A percentile compares a stretch with the other conserved stretches of the same genome.
Evolutionary conservation across 2,888 invertebrate genomes (phyloP).

Genomic region (Acrocyrtus sp.): DNA sequence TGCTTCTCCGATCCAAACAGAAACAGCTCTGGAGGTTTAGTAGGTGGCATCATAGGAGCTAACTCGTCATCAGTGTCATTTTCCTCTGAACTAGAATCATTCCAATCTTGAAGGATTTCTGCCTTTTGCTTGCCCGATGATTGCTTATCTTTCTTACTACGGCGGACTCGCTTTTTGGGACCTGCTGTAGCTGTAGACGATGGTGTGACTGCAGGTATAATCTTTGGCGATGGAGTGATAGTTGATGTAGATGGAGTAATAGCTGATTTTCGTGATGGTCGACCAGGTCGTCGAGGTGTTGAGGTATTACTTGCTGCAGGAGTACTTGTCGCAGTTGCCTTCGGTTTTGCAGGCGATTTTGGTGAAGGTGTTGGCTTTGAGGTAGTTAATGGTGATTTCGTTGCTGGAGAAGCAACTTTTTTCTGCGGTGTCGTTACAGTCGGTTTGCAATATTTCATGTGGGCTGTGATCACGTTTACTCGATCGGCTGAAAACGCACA

Average conservation of each 20-base stretch:
- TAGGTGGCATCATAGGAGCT: slow-evolving; percentile 13
- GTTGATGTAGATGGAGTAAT: too few species aligned
- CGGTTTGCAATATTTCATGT: slow-evolving; percentile 18
- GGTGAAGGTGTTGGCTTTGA: slow-evolving; percentile 4
- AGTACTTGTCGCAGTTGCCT: neutral
- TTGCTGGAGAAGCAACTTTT: neutral
- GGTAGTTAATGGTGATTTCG: neutral
- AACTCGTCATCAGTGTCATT: slow-evolving; percentile 23
- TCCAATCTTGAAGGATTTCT: slow-evolving; percentile 30
- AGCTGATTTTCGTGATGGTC: too few species aligned
- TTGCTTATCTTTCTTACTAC: slow-evolving; percentile 13
- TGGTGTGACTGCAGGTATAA: neutral
- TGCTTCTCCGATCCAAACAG: slow-evolving; percentile 28
- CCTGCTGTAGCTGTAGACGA: neutral
- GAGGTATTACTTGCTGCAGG: neutral
- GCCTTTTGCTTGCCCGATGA: slow-evolving; percentile 17
- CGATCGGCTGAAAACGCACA: slow-evolving; percentile 21
- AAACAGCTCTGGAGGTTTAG: slow-evolving; percentile 6
- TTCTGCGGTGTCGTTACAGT: neutral
- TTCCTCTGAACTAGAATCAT: slow-evolving; percentile 18
- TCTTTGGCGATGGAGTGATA: neutral
- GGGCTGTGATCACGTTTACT: slow-evolving; percentile 13
- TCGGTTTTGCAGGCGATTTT: neutral
- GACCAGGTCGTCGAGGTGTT: too few species aligned
- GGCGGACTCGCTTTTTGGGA: neutral